phyloP scores from a whole-genome alignment of 2,797 vertebrate species.

The Phoebastria nigripes region DNA sequence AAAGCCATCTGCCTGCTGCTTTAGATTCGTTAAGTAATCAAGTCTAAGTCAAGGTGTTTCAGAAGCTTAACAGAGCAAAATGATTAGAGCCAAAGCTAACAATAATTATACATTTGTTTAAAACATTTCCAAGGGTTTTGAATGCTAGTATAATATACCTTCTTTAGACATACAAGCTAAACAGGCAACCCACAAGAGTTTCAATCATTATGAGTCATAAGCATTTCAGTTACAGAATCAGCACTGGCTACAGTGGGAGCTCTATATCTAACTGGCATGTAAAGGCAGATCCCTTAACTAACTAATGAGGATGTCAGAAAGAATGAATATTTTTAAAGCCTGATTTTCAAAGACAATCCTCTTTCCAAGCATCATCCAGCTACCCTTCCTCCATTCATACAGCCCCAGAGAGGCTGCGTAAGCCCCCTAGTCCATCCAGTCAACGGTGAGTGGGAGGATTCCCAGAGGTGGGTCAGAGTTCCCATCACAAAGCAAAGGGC shows the following conservation, averaged over 20 bases:
- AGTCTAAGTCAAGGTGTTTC: constrained; percentile 16
- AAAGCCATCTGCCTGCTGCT: constrained; percentile 39
- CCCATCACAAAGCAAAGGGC: background rate
- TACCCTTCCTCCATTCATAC: background rate
- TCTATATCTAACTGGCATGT: background rate
- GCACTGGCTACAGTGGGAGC: background rate
- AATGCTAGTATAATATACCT: background rate
- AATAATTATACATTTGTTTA: background rate
- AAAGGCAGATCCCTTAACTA: background rate
- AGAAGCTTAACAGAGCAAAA: constrained; percentile 18
- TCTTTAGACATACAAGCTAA: background rate
- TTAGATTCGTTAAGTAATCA: background rate
- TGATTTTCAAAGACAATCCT: background rate
- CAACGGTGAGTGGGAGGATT: background rate
- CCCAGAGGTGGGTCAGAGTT: background rate
- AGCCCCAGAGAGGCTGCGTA: background rate
- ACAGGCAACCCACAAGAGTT: background rate
- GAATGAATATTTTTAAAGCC: background rate
- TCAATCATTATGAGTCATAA: background rate
- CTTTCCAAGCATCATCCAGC: background rate
- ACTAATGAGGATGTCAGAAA: background rate
- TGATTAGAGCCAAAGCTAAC: background rate
- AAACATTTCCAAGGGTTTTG: background rate
- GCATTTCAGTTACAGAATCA: background rate
- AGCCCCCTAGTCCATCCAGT: background rate